Conservation (phyloP, 2,888 invertebrate genomes). For the Lacanobia oleracea region DNA sequence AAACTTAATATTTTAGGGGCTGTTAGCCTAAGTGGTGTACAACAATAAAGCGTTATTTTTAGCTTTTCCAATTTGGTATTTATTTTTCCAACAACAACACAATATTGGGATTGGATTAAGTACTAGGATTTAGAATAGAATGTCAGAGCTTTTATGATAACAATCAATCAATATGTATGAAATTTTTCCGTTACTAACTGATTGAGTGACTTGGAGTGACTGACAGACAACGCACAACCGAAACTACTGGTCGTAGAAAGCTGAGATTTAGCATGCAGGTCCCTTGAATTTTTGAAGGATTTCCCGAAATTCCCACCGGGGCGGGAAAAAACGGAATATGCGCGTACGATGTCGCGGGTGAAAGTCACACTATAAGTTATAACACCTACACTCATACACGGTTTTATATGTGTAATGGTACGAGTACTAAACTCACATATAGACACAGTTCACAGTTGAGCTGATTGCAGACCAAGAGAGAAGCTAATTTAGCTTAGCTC, state of each 20-base stretch:
- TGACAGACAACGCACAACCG: no score
- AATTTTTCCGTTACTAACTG: no score
- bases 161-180: no score
- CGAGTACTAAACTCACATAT: no score
- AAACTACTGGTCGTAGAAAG: no score
- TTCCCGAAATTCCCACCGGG: no score
- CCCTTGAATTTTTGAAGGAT: no score
- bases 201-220: no score
- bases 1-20: conserved; percentile 28
- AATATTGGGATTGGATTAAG: conserved; percentile 1
- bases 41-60: conserved; percentile 26
- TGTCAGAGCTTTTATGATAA: conserved; percentile 1
- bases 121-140: background rate
- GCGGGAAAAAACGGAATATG: no score
- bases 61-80: background rate
- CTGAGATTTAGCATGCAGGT: no score
- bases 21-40: conserved; percentile 19
- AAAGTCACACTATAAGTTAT: background rate
- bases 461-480: background rate
- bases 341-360: no score
- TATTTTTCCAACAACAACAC: background rate
- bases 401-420: background rate
- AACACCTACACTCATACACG: background rate
- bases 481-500: background rate
- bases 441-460: background rate